These are phyloP conservation scores for Crenuchus spilurus DNA, from an alignment of 2,797 vertebrate genomes.

Conservation along the genomic window DNA sequence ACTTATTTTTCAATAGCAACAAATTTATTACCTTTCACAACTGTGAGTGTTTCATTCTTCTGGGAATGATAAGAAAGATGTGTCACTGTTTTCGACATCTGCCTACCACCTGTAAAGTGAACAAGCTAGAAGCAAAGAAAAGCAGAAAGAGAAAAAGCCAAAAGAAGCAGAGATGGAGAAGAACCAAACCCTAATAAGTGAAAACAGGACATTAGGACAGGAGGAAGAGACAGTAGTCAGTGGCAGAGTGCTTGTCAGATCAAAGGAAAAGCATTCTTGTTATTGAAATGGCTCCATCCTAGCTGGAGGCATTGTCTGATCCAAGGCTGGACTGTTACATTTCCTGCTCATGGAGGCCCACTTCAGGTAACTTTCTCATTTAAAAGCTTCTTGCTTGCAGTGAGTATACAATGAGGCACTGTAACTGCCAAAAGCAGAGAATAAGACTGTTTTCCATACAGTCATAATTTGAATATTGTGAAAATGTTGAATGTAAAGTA, in stretches of 20 bases:
- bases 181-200: not conserved
- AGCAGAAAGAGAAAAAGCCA: not conserved
- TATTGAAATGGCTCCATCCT: conserved; percentile 42
- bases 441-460: not conserved
- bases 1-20: not conserved
- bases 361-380: not conserved
- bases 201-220: conserved; percentile 19
- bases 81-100: conserved; percentile 48
- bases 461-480: too few species aligned
- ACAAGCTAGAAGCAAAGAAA: not conserved
- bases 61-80: conserved; percentile 27
- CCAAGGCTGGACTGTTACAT: conserved; percentile 22
- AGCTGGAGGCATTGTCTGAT: conserved; percentile 47
- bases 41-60: not conserved
- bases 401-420: not conserved
- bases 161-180: not conserved
- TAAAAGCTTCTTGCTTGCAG: not conserved
- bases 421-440: not conserved
- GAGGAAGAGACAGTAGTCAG: not conserved
- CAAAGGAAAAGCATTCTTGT: conserved; percentile 32
- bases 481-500: too few species aligned
- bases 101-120: not conserved
- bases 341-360: conserved; percentile 21
- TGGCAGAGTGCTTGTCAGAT: conserved; percentile 26
- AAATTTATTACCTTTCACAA: not conserved